Percentiles rank a stretch among this genome's conserved stretches.
Conservation (phyloP, 2,113 vertebrate species). For the Ictidomys tridecemlineatus region DNA sequence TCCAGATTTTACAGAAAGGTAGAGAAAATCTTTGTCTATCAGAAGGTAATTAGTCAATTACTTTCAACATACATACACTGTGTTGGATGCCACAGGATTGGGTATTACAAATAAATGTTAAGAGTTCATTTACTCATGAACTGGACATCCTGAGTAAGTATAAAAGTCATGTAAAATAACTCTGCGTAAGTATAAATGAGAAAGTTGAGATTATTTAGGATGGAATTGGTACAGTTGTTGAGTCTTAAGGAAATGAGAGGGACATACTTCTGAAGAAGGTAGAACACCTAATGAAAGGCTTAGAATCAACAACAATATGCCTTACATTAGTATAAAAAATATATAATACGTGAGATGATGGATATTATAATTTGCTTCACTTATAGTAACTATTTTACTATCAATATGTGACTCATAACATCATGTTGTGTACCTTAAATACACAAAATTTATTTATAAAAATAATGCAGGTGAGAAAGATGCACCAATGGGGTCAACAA, state of each 20-base stretch:
- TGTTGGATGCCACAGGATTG: not conserved
- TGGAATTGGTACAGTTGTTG: not conserved
- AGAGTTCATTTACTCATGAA: not conserved
- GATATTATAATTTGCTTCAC: not conserved
- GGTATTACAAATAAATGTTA: not conserved
- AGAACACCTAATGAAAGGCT: not conserved
- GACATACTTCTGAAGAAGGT: not conserved
- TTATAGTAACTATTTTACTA: not conserved
- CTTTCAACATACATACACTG: not conserved
- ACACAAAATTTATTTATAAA: not conserved
- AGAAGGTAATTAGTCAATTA: not conserved
- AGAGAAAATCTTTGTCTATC: not conserved
- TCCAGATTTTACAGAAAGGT: conserved; percentile 32
- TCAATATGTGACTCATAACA: not conserved
- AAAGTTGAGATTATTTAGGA: not conserved
- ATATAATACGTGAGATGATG: not conserved
- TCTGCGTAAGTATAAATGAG: not conserved
- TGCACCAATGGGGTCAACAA: not conserved
- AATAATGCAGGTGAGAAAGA: not conserved
- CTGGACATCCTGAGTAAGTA: not conserved
- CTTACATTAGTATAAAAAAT: not conserved
- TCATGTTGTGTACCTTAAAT: not conserved
- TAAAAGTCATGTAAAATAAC: not conserved
- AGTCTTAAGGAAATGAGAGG: not conserved
- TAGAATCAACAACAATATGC: not conserved